Conservation (phyloP, 23 tunicate species). For the Botrylloides violaceus region DNA sequence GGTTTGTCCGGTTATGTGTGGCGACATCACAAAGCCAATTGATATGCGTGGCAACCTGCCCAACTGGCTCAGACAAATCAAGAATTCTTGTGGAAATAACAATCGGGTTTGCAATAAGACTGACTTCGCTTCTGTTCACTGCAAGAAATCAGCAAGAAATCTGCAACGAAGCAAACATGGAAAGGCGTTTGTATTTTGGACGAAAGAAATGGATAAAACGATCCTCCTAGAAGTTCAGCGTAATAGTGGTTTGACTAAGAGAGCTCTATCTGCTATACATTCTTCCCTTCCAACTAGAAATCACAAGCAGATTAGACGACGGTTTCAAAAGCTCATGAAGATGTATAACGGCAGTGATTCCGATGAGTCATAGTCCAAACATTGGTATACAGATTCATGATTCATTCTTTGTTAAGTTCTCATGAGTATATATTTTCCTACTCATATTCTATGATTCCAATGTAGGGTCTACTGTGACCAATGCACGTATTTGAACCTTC, state of each 20-base stretch:
- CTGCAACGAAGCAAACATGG: not conserved
- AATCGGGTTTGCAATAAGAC: not conserved
- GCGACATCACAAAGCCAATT: not conserved
- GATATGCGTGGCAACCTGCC: conserved; percentile 7
- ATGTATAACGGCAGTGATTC: no score
- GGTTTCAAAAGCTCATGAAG: not conserved
- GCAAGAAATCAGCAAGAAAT: not conserved
- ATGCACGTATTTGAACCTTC: no score
- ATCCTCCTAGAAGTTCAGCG: not conserved
- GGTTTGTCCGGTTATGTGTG: not conserved
- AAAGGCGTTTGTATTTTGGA: not conserved
- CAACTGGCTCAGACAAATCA: not conserved
- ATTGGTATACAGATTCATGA: no score
- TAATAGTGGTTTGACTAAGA: not conserved
- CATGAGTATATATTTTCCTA: no score
- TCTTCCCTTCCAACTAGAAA: not conserved
- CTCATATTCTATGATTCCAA: no score
- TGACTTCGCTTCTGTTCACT: no score
- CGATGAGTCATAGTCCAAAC: no score
- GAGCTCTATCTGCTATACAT: not conserved
- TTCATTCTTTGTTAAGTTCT: no score
- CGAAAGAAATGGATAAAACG: conserved; percentile 4
- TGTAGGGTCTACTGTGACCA: no score
- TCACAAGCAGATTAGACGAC: not conserved
- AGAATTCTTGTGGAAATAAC: not conserved